Conservation (phyloP, 2,113 vertebrate genomes). For the Bos taurus region DNA sequence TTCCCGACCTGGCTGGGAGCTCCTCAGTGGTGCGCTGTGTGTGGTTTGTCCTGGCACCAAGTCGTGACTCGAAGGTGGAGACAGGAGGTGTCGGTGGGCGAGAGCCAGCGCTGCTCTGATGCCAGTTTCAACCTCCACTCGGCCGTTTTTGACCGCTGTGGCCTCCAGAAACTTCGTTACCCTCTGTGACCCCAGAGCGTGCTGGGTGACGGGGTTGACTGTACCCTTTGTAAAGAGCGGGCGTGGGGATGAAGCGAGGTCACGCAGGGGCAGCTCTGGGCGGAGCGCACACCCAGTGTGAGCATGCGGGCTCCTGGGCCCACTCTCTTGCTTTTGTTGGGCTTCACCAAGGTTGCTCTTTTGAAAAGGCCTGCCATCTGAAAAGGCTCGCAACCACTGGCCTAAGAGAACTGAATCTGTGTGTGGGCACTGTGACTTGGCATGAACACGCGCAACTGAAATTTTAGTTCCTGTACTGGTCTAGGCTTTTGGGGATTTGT, state of each 20-base stretch:
- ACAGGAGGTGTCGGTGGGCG: neutral
- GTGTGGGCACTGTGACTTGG: neutral
- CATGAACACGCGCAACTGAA: neutral
- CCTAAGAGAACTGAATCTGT: neutral
- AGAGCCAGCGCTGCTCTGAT: neutral
- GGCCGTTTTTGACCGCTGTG: neutral
- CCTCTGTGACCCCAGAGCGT: neutral
- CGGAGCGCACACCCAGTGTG: neutral
- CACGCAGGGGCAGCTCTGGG: accelerated
- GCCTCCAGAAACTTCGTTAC: neutral
- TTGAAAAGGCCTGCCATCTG: neutral
- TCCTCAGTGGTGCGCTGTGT: neutral
- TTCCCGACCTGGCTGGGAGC: neutral
- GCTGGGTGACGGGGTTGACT: neutral
- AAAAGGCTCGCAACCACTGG: neutral
- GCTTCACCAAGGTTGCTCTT: neutral
- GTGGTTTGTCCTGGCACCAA: neutral
- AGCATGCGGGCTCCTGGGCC: neutral
- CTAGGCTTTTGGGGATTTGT: neutral
- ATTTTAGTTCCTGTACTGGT: neutral
- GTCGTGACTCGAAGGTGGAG: neutral
- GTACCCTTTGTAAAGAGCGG: neutral
- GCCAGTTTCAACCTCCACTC: neutral
- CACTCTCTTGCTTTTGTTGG: neutral
- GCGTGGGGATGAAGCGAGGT: neutral